Evolutionary conservation across 2,797 vertebrate species (phyloP).

Genomic region (Dicrostonyx torquatus): DNA sequence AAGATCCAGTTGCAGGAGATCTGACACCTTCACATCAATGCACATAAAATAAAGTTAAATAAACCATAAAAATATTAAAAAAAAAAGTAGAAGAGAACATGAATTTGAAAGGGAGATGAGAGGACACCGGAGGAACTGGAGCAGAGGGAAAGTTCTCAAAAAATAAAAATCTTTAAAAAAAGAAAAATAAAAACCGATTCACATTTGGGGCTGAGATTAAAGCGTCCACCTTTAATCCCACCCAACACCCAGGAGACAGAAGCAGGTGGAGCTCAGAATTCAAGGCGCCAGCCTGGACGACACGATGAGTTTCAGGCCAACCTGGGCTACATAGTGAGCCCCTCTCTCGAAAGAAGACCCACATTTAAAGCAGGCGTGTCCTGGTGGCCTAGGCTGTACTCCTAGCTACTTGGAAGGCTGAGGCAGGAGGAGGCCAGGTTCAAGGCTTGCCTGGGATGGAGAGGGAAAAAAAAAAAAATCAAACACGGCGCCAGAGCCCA

Average conservation of each 20-base stretch:
- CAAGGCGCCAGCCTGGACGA: neutral
- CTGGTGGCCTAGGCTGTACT: neutral
- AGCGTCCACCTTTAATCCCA: neutral
- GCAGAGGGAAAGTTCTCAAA: neutral
- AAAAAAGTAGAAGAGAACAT: neutral
- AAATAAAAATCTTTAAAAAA: neutral
- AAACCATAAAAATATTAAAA: too few relatives aligned
- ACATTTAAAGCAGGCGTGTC: neutral
- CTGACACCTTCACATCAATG: too few relatives aligned
- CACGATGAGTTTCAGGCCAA: too few relatives aligned
- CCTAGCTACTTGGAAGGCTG: neutral
- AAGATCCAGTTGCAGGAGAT: too few relatives aligned
- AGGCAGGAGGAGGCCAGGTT: neutral
- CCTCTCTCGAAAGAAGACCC: neutral
- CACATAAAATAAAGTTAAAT: too few relatives aligned
- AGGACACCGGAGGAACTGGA: neutral
- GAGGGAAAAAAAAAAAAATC: fast-evolving
- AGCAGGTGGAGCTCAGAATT: too few relatives aligned
- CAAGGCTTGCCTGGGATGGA: neutral
- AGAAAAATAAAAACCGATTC: neutral
- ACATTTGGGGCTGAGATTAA: neutral
- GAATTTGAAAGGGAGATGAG: neutral
- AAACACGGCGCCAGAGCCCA: neutral
- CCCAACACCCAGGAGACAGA: neutral
- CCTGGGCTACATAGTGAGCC: neutral